Percentiles rank a stretch among this genome's conserved stretches.
Conservation (phyloP, 2,113 vertebrate species). For the Myocastor coypus region DNA sequence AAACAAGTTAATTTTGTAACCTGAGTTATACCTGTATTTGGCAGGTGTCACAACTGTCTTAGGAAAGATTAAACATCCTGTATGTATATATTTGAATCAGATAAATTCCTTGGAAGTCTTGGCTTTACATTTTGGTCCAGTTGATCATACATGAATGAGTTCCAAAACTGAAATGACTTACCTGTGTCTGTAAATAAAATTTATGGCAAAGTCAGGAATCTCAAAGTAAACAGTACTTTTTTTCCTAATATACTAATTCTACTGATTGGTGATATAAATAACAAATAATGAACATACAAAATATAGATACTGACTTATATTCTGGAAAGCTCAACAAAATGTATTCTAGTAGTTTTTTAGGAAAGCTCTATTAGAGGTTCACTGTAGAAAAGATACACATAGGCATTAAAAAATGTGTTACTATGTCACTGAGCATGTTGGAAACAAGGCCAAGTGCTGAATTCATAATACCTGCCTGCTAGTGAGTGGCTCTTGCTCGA, state of each 20-base stretch:
- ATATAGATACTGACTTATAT: background rate
- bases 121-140: conserved; percentile 2
- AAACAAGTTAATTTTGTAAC: background rate
- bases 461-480: background rate
- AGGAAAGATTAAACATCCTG: background rate
- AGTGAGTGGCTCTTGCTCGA: background rate
- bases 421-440: background rate
- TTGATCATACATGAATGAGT: conserved; percentile 29
- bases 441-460: background rate
- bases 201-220: background rate
- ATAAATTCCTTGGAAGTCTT: conserved; percentile 23
- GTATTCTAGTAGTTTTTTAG: conserved; percentile 19
- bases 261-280: background rate
- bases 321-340: background rate
- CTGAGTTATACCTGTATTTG: background rate
- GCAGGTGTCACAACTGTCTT: background rate
- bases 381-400: background rate
- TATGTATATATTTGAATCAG: background rate
- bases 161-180: background rate
- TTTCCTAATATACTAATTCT: conserved; percentile 9
- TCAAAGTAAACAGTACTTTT: background rate
- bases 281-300: conserved; percentile 11
- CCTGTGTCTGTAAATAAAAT: conserved; percentile 3
- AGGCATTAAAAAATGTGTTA: background rate
- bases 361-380: background rate